Percentiles rank a stretch among this genome's conserved stretches.
Evolutionary conservation across 2,797 vertebrate genomes (phyloP).

Genomic region (Cossypha dichroa): DNA sequence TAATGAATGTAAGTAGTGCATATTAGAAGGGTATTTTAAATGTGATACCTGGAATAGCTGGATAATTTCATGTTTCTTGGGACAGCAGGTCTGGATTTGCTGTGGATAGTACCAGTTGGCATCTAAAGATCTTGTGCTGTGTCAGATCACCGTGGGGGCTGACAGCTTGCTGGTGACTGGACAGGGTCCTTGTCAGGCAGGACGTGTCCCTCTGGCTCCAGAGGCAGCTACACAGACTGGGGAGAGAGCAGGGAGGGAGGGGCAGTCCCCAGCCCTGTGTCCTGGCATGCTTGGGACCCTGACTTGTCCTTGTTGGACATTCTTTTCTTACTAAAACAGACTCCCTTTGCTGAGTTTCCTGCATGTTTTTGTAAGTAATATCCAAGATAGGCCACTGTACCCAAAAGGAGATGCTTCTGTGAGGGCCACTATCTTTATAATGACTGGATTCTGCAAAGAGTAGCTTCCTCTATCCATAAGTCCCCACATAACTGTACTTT

Average conservation of each 20-base stretch:
- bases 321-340: not conserved
- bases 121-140: not conserved
- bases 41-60: not conserved
- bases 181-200: not conserved
- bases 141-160: not conserved
- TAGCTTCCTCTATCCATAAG: not conserved
- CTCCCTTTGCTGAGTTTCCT: not conserved
- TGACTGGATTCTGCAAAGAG: not conserved
- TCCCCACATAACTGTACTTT: not conserved
- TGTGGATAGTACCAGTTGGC: not conserved
- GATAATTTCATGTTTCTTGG: not conserved
- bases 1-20: not conserved
- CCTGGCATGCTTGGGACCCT: fast-evolving
- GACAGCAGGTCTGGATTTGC: not conserved
- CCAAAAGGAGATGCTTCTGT: not conserved
- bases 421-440: not conserved
- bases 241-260: not conserved
- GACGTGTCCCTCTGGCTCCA: not conserved
- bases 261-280: not conserved
- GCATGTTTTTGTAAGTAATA: not conserved
- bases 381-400: not conserved
- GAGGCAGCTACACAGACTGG: not conserved
- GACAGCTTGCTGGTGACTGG: not conserved
- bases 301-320: not conserved
- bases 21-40: not conserved